Percentiles rank a stretch among this genome's conserved stretches.
These are phyloP conservation scores for Buceros bicornis DNA, from an alignment of 2,797 vertebrate genomes.

Conservation along the genomic window DNA sequence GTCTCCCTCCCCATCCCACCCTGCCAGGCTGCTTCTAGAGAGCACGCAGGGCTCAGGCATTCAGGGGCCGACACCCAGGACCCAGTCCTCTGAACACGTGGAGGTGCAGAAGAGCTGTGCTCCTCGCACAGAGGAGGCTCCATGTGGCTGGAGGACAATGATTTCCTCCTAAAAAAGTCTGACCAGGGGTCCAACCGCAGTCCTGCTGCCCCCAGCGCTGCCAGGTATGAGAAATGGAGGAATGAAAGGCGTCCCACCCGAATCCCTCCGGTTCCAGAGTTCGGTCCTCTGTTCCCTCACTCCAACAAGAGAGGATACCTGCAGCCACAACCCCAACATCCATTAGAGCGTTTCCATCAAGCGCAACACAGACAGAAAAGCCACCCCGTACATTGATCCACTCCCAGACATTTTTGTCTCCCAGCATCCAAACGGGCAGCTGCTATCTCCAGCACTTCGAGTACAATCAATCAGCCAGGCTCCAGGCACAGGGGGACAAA, in stretches of 20 bases:
- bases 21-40: neutral
- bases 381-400: neutral
- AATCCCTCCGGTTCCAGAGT: neutral
- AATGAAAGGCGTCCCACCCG: neutral
- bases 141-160: accelerated
- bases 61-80: accelerated
- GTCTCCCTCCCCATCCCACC: neutral
- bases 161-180: neutral
- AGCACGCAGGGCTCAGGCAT: neutral
- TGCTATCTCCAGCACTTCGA: neutral
- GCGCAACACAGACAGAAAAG: neutral
- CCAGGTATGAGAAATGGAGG: neutral
- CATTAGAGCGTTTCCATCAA: neutral
- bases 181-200: neutral
- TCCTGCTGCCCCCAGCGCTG: neutral
- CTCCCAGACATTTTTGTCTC: neutral
- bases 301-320: neutral
- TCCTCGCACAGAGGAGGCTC: neutral
- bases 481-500: neutral
- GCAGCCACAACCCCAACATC: neutral
- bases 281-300: neutral
- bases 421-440: neutral
- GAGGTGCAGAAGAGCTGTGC: neutral
- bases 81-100: neutral
- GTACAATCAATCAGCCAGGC: neutral